A percentile compares a stretch with the other conserved stretches of the same genome.
phyloP scores from a whole-genome alignment of 2,797 vertebrate genomes.

The Limosa lapponica region DNA sequence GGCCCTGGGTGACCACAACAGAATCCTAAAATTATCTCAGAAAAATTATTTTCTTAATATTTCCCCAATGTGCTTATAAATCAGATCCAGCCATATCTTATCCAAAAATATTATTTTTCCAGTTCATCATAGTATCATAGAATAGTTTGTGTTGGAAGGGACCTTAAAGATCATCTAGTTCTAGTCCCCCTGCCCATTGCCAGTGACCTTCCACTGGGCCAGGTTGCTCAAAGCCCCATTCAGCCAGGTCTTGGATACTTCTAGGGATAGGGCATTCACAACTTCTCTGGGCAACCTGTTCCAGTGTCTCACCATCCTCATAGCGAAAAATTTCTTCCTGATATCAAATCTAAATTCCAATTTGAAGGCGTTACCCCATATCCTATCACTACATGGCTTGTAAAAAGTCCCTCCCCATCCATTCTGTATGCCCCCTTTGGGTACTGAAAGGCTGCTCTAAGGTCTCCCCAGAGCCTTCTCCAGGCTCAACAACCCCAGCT shows the following conservation, averaged over 20 bases:
- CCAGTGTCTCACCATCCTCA: background rate
- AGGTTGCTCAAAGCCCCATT: background rate
- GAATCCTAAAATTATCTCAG: background rate
- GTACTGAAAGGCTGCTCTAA: background rate
- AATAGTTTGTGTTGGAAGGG: background rate
- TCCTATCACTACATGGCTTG: background rate
- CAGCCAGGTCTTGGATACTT: background rate
- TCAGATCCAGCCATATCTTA: background rate
- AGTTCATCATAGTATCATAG: background rate
- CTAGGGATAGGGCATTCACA: background rate
- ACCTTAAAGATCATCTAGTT: background rate
- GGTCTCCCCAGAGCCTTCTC: background rate
- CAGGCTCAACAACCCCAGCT: background rate
- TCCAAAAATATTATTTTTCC: background rate
- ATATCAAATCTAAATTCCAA: background rate
- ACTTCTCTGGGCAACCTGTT: background rate
- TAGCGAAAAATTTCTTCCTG: background rate
- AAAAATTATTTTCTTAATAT: background rate
- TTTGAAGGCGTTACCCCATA: background rate
- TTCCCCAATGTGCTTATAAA: background rate
- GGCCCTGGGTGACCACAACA: accelerated
- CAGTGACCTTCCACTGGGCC: background rate
- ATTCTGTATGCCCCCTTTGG: background rate
- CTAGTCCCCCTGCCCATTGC: background rate
- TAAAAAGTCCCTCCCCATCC: background rate